Percentiles rank a stretch among this genome's conserved stretches.
phyloP scores from a whole-genome alignment of 2,113 vertebrate species.

The Apodemus sylvaticus region DNA sequence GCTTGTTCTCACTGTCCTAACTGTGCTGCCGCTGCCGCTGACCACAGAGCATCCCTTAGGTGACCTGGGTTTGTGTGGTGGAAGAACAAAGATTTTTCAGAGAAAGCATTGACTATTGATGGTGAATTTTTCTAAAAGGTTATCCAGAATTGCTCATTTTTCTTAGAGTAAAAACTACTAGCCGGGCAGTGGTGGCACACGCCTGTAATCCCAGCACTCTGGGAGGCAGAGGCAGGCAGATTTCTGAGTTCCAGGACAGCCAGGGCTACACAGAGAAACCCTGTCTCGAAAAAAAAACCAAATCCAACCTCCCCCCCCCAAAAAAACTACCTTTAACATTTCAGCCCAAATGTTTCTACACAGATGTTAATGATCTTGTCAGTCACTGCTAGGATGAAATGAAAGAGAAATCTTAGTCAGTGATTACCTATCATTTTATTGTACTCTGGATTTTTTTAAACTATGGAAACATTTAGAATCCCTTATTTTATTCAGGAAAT shows the following conservation, averaged over 20 bases:
- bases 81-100: background rate
- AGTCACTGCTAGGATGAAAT: background rate
- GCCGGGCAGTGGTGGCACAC: too few relatives aligned
- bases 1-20: background rate
- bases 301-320: too few relatives aligned
- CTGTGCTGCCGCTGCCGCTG: background rate
- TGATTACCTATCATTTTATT: background rate
- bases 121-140: background rate
- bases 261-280: too few relatives aligned
- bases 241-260: too few relatives aligned
- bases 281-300: too few relatives aligned
- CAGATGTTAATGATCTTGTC: background rate
- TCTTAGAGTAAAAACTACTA: background rate
- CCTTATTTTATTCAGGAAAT: conserved; percentile 18
- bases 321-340: too few relatives aligned
- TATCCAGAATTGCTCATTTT: background rate
- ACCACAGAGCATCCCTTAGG: background rate
- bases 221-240: too few relatives aligned
- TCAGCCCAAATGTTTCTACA: background rate
- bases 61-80: background rate
- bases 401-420: background rate
- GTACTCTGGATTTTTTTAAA: background rate
- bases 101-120: background rate
- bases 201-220: too few relatives aligned
- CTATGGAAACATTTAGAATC: background rate